Conservation (phyloP, 2,888 invertebrate genomes). For the Unio delphinus region DNA sequence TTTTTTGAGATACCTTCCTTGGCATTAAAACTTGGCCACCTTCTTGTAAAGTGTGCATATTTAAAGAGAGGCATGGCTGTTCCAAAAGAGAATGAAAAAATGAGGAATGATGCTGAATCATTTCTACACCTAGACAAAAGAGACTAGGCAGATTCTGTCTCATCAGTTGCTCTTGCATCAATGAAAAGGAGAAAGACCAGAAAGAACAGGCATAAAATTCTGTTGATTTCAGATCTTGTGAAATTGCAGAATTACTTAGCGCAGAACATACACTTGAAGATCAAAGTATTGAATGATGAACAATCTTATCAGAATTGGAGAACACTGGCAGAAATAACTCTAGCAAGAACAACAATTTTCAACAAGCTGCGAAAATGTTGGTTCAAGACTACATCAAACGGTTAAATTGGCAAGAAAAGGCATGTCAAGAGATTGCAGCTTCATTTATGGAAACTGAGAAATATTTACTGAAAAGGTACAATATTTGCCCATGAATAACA, state of each 20-base stretch:
- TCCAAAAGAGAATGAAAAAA: neutral
- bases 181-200: neutral
- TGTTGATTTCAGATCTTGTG: neutral
- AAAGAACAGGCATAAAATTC: neutral
- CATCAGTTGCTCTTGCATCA: neutral
- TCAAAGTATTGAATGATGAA: no score
- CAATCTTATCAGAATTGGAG: neutral
- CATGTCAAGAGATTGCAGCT: no score
- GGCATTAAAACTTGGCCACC: neutral
- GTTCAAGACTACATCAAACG: neutral
- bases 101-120: neutral
- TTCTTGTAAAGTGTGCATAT: slow-evolving; percentile 1
- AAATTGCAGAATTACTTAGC: neutral
- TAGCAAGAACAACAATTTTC: neutral
- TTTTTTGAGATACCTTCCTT: no score
- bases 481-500: no score
- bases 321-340: neutral
- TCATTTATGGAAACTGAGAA: no score
- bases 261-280: no score
- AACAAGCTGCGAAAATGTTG: neutral
- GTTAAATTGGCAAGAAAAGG: no score
- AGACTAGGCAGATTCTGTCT: neutral
- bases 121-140: neutral
- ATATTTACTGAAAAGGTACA: no score
- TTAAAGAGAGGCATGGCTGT: slow-evolving; percentile 2